Conservation (phyloP, 2,113 vertebrate genomes). For the Synodontis membranacea region DNA sequence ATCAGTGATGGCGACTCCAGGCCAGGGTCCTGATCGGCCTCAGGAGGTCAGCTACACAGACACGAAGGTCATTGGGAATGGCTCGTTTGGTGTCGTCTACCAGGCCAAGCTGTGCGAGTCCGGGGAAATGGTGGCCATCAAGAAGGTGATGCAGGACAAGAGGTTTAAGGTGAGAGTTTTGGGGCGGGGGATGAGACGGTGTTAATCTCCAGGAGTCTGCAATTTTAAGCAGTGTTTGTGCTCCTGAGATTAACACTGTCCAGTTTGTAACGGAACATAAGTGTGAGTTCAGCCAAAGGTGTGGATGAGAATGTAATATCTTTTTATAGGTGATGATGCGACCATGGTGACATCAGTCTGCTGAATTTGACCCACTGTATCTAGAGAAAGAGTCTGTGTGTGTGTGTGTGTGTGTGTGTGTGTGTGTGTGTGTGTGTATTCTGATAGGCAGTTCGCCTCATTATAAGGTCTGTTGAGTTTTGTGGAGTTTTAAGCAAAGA, state of each 20-base stretch:
- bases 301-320: background rate
- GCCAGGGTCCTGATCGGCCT: conserved; percentile 94
- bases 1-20: conserved; percentile 96
- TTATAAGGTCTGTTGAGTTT: background rate
- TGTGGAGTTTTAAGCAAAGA: background rate
- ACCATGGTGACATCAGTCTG: background rate
- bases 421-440: background rate
- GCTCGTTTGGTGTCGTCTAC: conserved; percentile 97
- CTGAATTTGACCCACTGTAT: conserved; percentile 1
- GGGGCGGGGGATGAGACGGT: background rate
- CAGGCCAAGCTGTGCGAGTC: conserved; percentile 98
- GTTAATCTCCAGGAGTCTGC: background rate
- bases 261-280: background rate
- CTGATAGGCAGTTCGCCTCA: background rate
- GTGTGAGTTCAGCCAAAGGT: background rate
- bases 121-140: conserved; percentile 97
- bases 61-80: conserved; percentile 98
- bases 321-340: background rate
- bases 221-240: background rate
- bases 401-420: conserved; percentile 8
- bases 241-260: background rate
- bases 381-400: background rate
- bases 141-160: conserved; percentile 98
- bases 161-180: conserved; percentile 91
- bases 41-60: conserved; percentile 99